Percentiles rank a stretch among this genome's conserved stretches.
Evolutionary conservation across 2,888 invertebrate genomes (phyloP).

Genomic region (Carpatolechia fugitivella): DNA sequence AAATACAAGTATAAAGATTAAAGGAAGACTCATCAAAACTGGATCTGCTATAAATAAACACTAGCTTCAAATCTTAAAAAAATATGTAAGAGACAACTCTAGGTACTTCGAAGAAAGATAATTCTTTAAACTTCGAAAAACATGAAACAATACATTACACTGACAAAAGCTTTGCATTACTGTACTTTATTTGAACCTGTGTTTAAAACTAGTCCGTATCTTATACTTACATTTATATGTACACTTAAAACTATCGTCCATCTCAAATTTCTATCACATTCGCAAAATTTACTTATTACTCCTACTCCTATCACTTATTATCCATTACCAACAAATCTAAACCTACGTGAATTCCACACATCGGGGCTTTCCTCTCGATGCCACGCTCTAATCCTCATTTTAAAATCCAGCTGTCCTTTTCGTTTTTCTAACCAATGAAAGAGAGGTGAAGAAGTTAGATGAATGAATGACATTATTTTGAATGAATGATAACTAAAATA

Average conservation of each 20-base stretch:
- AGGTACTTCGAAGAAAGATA: not conserved
- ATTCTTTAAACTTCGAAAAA: not conserved
- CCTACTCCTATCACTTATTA: slow-evolving; percentile 3
- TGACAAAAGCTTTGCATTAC: not conserved
- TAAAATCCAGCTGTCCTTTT: no score
- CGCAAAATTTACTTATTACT: slow-evolving; percentile 24
- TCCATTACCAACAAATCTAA: slow-evolving; percentile 3
- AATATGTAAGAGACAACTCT: not conserved
- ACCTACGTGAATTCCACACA: not conserved
- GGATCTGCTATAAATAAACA: slow-evolving; percentile 6
- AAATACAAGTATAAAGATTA: not conserved
- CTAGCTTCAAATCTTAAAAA: not conserved
- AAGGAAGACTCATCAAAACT: not conserved
- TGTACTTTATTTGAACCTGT: slow-evolving; percentile 10
- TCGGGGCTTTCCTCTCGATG: no score
- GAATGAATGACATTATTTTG: no score
- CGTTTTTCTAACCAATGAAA: no score
- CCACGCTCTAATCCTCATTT: no score
- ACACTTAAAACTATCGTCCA: slow-evolving; percentile 11
- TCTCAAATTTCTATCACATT: slow-evolving; percentile 22
- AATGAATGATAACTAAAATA: no score
- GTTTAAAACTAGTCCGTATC: slow-evolving; percentile 2
- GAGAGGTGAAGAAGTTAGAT: no score
- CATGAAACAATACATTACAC: not conserved
- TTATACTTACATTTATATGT: slow-evolving; percentile 15